Base-by-base conservation (phyloP, 2,797 vertebrate genomes). In the Bryconaethiops microstoma region DNA sequence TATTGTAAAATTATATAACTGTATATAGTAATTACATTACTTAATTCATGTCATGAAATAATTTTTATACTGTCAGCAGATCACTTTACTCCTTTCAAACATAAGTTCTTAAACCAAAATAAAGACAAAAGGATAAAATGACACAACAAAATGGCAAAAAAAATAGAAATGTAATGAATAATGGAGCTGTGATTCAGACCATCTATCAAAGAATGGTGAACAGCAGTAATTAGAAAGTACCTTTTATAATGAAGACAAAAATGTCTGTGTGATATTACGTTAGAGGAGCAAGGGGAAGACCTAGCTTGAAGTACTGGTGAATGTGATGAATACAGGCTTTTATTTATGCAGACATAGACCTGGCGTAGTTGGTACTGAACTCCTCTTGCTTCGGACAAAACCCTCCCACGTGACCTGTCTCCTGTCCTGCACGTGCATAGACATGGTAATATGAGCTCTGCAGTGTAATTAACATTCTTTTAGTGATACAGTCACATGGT, bases 391-490 rank as follows among this genome's bases (percentile, higher is more conserved):
- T 55, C 29, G 14, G 29, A 74, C 71, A 59, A 19, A 42, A 2
- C 2, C 10, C 19, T 6, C 71, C 39, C 72, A 59, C 17, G 10
- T 74, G 52, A 74, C 54, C 19, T 14, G 72, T 45, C 54, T 40
- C 29, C 21, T 40, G 2, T 69, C 80, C 59, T 23, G 42, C 52
- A 5, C 84, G 82, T 85, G 83, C 77, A 76, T 57, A 72, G 82
- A 82, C 78, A 82, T 17, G 21, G 79, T 79, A 84, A 83, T 76
- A 70, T 78, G 81, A 71, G 42, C 0, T 8, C 55, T 63, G 42
- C 60, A 63, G 79, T 77, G 63, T 80, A 78, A 86, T 87, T 85
- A 90, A 69, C 72, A 74, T 29, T 54, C 35, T 65, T 79, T 65
- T 87, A 82, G 86, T 86, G 77, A 81, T 83, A 82, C 81, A 42